Conservation (phyloP, 2,797 vertebrate species). For the Paedocypris micromegethes region DNA sequence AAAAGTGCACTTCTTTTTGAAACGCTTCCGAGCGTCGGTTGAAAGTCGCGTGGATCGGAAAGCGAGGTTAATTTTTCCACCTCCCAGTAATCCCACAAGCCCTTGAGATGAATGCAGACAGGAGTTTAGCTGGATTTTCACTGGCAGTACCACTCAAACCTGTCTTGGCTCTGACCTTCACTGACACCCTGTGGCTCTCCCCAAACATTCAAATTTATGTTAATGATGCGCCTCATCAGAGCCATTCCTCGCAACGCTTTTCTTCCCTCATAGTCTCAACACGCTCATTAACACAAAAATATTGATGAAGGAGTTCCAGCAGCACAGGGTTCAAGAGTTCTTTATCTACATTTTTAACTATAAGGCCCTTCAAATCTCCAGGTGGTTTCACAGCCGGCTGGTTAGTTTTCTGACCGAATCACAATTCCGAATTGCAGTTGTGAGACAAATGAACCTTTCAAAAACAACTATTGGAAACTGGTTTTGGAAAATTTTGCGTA, state of each 20-base stretch:
- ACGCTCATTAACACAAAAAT: constrained; percentile 18
- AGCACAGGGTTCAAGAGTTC: not conserved
- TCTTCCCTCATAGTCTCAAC: constrained; percentile 32
- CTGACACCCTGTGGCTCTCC: constrained; percentile 30
- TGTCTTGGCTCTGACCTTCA: constrained; percentile 31
- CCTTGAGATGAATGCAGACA: constrained; percentile 36
- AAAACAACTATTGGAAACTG: no score
- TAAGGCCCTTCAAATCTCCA: no score
- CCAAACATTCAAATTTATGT: constrained; percentile 38
- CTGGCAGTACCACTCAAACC: constrained; percentile 13
- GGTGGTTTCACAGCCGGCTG: no score
- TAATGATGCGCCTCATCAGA: constrained; percentile 38
- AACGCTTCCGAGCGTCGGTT: constrained; percentile 14
- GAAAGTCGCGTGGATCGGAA: constrained; percentile 10
- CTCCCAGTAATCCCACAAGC: constrained; percentile 28
- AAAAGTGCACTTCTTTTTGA: not conserved
- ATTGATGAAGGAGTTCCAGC: constrained; percentile 31
- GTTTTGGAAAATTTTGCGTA: no score
- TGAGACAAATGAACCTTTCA: no score
- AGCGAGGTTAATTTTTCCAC: constrained; percentile 16
- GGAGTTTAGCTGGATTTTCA: constrained; percentile 25
- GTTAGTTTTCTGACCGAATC: no score
- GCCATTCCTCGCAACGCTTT: not conserved
- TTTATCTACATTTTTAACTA: constrained; percentile 12
- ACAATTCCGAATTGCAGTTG: no score